Evolutionary conservation across 2,797 vertebrate genomes (phyloP), one percentile per base, ranked within the genome.

Genomic region (Bucorvus abyssinicus): DNA sequence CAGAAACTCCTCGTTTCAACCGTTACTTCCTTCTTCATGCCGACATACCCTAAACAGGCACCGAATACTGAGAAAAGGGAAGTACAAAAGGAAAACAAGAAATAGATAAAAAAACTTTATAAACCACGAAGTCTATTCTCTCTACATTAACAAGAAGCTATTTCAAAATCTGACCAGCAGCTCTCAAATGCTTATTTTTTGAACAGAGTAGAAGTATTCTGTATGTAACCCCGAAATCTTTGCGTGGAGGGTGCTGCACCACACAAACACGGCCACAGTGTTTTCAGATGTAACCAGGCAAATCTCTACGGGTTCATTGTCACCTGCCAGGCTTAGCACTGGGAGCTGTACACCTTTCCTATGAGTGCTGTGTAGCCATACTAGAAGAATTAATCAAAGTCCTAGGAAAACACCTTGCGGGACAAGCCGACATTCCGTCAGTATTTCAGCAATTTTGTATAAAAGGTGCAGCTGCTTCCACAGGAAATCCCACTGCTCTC

Each of bases 381-480:
- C 14, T 10, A 76, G 42, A 63, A 64, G 9, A 85, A 50, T 13
- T 34, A 22, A 69, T 30, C 40, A 73, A 55, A 68, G 27, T n/a
- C 12, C 55, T 74, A 32, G 14, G 24, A 90, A 79, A 91, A 68
- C 27, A 52, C 15, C 20, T 56, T 63, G 49, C 22, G 85, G 73
- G 44, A 80, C 8, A 84, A 76, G 11, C 14, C 36, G 71, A 26
- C 5, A 60, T 70, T 89, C 74, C 71, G 91, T 91, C n/a, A 93
- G 73, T 64, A 88, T 89, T 91, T 69, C 53, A 96, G 47, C 71
- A 95, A 90, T 88, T 92, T 50, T 87, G 42, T 76, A 79, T 83
- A 90, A 94, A 96, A 91, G 53, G 38, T 49, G 17, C 94, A 97
- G 70, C 80, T 97, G 65, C 68, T 95, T 93, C 75, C 74, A 52